Percentiles rank a stretch among this genome's conserved stretches.
phyloP scores from a whole-genome alignment of 2,797 vertebrate genomes.

The Mormyrus hasselquistii region DNA sequence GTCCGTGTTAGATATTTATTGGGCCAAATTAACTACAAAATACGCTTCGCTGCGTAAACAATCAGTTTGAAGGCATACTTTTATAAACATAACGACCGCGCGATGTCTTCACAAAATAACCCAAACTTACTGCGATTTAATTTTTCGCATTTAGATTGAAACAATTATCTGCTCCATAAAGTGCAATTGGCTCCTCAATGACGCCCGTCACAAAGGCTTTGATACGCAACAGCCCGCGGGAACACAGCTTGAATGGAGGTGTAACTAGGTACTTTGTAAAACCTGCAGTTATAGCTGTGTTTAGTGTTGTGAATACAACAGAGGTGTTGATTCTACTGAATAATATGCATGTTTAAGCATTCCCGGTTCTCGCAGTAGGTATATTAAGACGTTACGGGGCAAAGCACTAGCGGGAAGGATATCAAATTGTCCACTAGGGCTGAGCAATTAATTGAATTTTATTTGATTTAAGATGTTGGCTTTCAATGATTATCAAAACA shows the following conservation, averaged over 20 bases:
- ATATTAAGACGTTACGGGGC: not conserved
- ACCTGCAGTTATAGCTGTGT: not conserved
- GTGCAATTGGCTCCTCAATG: not conserved
- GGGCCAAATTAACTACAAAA: not conserved
- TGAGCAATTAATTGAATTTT: not conserved
- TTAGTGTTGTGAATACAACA: not conserved
- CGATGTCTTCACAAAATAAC: not conserved
- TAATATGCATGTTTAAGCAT: not conserved
- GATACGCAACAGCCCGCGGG: not conserved
- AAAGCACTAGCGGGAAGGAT: not conserved
- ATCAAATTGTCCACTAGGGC: not conserved
- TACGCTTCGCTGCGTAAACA: not conserved
- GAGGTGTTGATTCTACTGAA: not conserved
- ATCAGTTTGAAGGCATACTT: not conserved
- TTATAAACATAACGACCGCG: not conserved
- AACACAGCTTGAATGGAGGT: not conserved
- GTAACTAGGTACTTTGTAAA: not conserved
- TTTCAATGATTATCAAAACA: not conserved
- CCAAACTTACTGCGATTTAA: not conserved
- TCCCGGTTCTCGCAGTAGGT: not conserved
- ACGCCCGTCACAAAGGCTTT: not conserved
- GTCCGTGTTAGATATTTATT: not conserved
- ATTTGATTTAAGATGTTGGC: not conserved
- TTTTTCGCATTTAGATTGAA: constrained; percentile 6
- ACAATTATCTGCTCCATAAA: constrained; percentile 10